Conservation (phyloP, 2,888 invertebrate species). For the Diarsia dahlii region DNA sequence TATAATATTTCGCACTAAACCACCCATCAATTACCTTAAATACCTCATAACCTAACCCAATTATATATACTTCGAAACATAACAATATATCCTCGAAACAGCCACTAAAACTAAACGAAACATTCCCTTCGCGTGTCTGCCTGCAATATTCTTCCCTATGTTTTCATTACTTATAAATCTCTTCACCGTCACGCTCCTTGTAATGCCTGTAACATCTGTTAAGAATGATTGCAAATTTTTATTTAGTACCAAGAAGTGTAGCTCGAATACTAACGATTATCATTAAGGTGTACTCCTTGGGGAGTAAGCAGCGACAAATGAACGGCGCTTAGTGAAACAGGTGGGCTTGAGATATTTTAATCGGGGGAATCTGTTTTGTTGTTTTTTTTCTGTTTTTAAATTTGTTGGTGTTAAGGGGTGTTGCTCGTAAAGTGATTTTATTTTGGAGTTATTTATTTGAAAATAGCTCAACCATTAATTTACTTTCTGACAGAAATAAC, state of each 20-base stretch:
- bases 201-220: constrained; percentile 78
- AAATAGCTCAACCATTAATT: not conserved
- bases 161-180: constrained; percentile 53
- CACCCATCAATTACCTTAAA: constrained; percentile 21
- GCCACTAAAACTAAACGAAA: constrained; percentile 48
- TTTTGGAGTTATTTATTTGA: not conserved
- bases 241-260: constrained; percentile 73
- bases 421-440: not conserved
- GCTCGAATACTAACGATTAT: constrained; percentile 76
- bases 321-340: constrained; percentile 63
- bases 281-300: constrained; percentile 66
- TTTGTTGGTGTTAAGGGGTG: constrained; percentile 29
- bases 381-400: constrained; percentile 34
- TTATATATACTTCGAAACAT: constrained; percentile 41
- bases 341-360: constrained; percentile 65
- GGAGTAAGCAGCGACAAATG: constrained; percentile 60
- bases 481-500: too few relatives aligned
- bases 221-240: constrained; percentile 77
- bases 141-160: constrained; percentile 28
- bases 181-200: constrained; percentile 68
- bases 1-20: constrained; percentile 38
- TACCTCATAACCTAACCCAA: constrained; percentile 49
- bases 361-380: constrained; percentile 39
- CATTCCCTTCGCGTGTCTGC: constrained; percentile 47
- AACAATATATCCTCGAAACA: constrained; percentile 48